A percentile compares a stretch with the other conserved stretches of the same genome.
phyloP scores from a whole-genome alignment of 2,113 vertebrate species.

The Tupaia chinensis region DNA sequence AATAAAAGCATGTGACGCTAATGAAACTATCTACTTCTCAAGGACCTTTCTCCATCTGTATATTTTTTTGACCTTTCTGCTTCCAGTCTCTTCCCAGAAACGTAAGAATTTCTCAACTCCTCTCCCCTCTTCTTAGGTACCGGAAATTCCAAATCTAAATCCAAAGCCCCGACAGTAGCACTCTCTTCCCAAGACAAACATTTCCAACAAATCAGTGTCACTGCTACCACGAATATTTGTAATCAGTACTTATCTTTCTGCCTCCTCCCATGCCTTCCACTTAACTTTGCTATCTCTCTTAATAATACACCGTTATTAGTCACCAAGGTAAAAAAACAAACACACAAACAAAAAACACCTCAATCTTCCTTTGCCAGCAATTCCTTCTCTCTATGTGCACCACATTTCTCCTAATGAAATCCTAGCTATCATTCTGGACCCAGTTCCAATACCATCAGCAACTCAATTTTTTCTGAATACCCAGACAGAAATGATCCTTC shows the following conservation, averaged over 20 bases:
- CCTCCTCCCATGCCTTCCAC: neutral
- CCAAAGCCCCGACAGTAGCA: neutral
- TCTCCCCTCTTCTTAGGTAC: neutral
- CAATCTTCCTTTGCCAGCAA: neutral
- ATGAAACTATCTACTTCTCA: neutral
- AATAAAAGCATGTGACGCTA: no score
- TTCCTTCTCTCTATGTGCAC: neutral
- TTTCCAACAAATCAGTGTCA: neutral
- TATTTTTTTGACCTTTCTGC: neutral
- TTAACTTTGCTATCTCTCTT: constrained; percentile 15
- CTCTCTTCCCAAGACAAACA: neutral
- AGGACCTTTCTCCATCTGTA: neutral
- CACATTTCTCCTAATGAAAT: neutral
- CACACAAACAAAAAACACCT: no score
- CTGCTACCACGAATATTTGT: neutral
- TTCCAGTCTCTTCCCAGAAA: constrained; percentile 1
- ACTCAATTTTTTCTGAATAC: neutral
- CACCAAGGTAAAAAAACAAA: neutral
- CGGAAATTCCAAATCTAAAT: neutral
- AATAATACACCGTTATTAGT: neutral
- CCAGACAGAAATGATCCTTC: neutral
- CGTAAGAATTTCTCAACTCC: neutral
- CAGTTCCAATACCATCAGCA: neutral
- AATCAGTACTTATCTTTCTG: neutral
- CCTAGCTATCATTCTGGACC: neutral